Conservation (phyloP, 1,140 invertebrate species). For the Rhyacophila brunnea region DNA sequence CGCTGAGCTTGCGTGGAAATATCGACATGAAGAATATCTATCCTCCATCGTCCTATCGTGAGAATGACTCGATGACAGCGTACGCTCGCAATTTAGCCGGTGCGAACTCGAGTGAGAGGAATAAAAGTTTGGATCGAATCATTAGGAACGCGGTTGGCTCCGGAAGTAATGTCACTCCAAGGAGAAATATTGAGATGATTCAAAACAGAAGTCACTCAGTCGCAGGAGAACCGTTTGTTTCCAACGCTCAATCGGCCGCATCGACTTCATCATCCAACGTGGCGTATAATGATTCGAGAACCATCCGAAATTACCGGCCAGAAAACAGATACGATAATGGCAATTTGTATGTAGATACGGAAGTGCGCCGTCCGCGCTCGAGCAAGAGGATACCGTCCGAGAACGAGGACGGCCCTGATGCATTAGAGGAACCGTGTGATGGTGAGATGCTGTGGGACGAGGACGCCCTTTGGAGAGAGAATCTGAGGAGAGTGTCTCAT, state of each 20-base stretch:
- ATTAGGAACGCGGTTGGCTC: constrained; percentile 18
- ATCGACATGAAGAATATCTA: constrained; percentile 57
- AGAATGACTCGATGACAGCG: constrained; percentile 32
- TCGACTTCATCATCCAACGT: constrained; percentile 2
- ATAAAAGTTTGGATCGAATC: constrained; percentile 25
- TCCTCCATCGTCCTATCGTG: constrained; percentile 47
- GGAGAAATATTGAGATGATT: constrained; percentile 8
- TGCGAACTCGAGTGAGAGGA: constrained; percentile 7
- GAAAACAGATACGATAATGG: constrained; percentile 15
- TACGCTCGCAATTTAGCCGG: constrained; percentile 24
- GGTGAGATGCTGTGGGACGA: constrained; percentile 80
- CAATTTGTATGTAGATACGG: constrained; percentile 16
- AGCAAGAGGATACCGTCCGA: neutral
- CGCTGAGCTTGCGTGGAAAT: constrained; percentile 43
- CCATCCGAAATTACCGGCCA: neutral
- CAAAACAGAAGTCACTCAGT: constrained; percentile 17
- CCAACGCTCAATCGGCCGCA: constrained; percentile 1
- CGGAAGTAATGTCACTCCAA: neutral
- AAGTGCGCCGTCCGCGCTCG: neutral
- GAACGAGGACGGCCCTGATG: neutral
- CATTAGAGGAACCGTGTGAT: constrained; percentile 34
- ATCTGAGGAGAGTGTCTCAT: constrained; percentile 72
- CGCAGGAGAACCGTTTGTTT: constrained; percentile 3
- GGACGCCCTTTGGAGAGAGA: constrained; percentile 77
- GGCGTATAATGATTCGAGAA: constrained; percentile 7